phyloP scores from a whole-genome alignment of 2,113 vertebrate species.

The Gopherus flavomarginatus region DNA sequence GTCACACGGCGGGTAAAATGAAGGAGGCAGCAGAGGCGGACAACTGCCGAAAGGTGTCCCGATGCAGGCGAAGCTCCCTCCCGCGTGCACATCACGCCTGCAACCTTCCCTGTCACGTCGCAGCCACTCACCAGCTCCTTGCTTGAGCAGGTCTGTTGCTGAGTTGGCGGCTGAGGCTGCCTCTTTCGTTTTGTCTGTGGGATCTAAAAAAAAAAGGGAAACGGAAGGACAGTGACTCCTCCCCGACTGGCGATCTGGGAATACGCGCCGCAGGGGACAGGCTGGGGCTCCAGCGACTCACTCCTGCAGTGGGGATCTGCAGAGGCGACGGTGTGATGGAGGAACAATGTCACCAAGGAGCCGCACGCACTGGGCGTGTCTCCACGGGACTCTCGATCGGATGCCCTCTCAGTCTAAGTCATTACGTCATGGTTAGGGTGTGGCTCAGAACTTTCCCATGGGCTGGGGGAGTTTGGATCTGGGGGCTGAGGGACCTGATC shows the following conservation, averaged over 20 bases:
- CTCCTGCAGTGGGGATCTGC: neutral
- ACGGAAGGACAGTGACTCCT: too few relatives aligned
- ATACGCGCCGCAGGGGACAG: too few relatives aligned
- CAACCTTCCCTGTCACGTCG: neutral
- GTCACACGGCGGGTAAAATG: neutral
- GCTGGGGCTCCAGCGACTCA: too few relatives aligned
- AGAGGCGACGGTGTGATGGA: neutral
- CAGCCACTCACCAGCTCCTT: constrained; percentile 90
- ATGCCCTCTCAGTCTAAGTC: neutral
- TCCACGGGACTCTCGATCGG: neutral
- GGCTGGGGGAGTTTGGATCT: neutral
- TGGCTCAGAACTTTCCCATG: too few relatives aligned
- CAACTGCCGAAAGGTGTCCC: neutral
- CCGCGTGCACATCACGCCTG: fast-evolving
- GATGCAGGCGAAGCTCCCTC: neutral
- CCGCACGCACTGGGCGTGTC: neutral
- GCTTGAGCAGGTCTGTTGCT: constrained; percentile 89
- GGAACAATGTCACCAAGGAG: neutral
- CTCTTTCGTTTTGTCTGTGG: constrained; percentile 89
- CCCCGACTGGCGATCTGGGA: too few relatives aligned
- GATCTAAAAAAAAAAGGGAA: constrained; percentile 81
- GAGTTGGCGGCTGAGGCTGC: constrained; percentile 82
- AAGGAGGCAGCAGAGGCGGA: neutral
- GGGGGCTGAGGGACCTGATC: neutral
- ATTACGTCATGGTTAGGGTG: too few relatives aligned